Conservation (phyloP, 2,113 vertebrate genomes). For the Protomyctophum bolini region DNA sequence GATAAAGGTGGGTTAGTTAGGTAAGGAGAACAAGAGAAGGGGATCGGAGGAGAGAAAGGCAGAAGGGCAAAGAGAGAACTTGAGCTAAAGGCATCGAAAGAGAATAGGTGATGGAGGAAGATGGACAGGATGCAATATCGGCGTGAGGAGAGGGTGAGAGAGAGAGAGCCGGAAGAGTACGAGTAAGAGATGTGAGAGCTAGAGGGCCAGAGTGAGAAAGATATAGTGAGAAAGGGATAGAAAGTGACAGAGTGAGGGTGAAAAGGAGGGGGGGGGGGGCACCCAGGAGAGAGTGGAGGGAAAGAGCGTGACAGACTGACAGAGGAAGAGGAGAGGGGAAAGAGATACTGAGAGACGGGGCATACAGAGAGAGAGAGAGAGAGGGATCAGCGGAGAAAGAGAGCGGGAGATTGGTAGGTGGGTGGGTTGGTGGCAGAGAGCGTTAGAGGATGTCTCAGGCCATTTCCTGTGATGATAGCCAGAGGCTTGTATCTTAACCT, state of each 20-base stretch:
- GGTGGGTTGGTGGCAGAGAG: background rate
- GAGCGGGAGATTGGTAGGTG: background rate
- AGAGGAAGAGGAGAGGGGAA: slow-evolving; percentile 27
- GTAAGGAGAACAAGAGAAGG: slow-evolving; percentile 3
- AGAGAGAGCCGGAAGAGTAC: slow-evolving; percentile 18
- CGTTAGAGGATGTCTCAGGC: slow-evolving; percentile 58
- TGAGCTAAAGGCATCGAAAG: background rate
- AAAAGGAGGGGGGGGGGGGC: background rate
- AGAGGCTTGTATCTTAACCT: slow-evolving; percentile 63
- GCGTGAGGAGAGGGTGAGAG: slow-evolving; percentile 2
- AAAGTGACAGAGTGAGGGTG: slow-evolving; percentile 21
- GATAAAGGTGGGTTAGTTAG: background rate
- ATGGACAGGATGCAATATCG: background rate
- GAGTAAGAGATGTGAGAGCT: background rate
- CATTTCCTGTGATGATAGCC: slow-evolving; percentile 73
- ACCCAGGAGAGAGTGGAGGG: background rate
- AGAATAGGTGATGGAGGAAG: background rate
- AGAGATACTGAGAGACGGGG: slow-evolving; percentile 43
- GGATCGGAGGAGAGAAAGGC: background rate
- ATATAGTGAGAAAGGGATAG: slow-evolving; percentile 16
- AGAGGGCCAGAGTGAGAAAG: background rate
- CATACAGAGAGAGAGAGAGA: slow-evolving; percentile 30
- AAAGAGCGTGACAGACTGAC: background rate
- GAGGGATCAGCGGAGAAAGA: background rate
- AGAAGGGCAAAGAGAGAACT: slow-evolving; percentile 13